Evolutionary conservation across 1,140 invertebrate genomes (phyloP).

Genomic region (Drosophila biarmipes): DNA sequence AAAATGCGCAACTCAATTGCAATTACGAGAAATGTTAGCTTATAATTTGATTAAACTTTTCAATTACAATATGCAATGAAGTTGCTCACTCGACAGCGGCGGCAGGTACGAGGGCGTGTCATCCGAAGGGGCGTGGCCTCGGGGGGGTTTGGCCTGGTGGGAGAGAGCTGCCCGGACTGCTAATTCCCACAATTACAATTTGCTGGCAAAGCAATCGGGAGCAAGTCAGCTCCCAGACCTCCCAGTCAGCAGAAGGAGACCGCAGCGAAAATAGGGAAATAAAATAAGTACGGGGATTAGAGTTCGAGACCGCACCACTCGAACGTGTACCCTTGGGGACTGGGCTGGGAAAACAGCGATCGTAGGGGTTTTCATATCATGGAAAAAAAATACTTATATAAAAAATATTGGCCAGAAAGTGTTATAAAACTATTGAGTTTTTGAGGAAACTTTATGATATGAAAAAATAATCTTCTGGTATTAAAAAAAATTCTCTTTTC

Average conservation of each 20-base stretch:
- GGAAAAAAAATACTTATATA: no score
- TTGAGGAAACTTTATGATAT: no score
- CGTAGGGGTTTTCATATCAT: no score
- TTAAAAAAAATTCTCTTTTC: no score
- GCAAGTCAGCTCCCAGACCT: conserved; percentile 44
- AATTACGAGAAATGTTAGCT: conserved; percentile 77
- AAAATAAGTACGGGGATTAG: background rate
- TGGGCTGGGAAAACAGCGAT: background rate
- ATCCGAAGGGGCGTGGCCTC: conserved; percentile 16
- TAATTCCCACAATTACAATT: conserved; percentile 82
- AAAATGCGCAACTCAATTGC: conserved; percentile 67
- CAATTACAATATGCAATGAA: conserved; percentile 82
- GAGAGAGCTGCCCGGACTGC: conserved; percentile 53
- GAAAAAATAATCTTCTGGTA: no score
- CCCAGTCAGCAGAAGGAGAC: conserved; percentile 20
- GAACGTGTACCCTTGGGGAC: background rate
- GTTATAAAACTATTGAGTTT: no score
- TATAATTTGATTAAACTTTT: conserved; percentile 83
- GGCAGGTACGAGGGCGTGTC: conserved; percentile 28
- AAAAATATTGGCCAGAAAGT: no score
- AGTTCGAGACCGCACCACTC: background rate
- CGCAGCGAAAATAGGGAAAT: background rate
- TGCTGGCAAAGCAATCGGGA: conserved; percentile 79
- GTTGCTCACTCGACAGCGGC: conserved; percentile 46
- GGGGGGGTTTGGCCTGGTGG: no score